Base-by-base conservation (phyloP, 2,113 vertebrate species). In the Tichodroma muraria region DNA sequence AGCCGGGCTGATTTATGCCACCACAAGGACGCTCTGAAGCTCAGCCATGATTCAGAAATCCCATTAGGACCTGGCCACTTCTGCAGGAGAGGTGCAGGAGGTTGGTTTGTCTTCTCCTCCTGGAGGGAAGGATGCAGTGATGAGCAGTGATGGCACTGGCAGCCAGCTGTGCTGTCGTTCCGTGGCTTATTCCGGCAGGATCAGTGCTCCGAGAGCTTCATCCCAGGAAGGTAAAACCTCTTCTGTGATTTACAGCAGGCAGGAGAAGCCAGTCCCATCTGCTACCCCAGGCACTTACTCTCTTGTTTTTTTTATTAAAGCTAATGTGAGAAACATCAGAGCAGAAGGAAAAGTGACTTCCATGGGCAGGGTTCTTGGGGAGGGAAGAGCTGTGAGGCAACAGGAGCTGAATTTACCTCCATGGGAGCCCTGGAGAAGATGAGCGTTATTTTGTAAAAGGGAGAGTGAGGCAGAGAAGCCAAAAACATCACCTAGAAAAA, bases 51-150 rank as follows among this genome's bases (percentile, higher is more conserved):
- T 89, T 96, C 94, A 95, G 80, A 63, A 69, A 64, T 92, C 86
- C 95, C 95, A 79, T 90, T 60, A 96, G 92, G 90, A 44, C 88
- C 49, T 23, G 31, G 65, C 50, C 90, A 89, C 66, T 92, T 50
- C 60, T 79, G 80, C 93, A 61, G 53, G 42, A 95, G 64, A 89
- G 92, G 57, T 30, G 4, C 80, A 79, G 94, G 40, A 23, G 80
- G 83, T n/a, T 35, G 6, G n/a, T 92, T 92, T 90, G 57, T 49
- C 85, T 59, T 90, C 80, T 76, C 49, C 69, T 77, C 13, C 35
- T 0, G 4, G 61, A n/a, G 77, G 76, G 57, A 14, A 52, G 35
- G 77, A 47, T 12, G 50, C 78, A 44, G 91, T 0, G 11, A 49
- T 27, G 45, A 84, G 93, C 42, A 6, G 88, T 5, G 76, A 24